Evolutionary conservation across 2,113 vertebrate genomes (phyloP).

Genomic region (Spilogale gracilis): DNA sequence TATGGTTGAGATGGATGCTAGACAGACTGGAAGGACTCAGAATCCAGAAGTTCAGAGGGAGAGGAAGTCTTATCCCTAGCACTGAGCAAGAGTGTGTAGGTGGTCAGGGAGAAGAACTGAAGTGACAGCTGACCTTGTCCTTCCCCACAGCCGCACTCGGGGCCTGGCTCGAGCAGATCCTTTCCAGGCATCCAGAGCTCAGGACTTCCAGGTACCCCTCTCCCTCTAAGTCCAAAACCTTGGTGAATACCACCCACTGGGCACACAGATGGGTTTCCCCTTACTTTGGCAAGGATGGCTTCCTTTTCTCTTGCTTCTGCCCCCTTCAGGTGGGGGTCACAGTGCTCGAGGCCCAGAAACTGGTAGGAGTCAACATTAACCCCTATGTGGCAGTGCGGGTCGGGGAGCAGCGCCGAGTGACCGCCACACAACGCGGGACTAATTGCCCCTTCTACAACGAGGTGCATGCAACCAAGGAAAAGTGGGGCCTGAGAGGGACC

Average conservation of each 20-base stretch:
- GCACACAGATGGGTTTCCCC: background rate
- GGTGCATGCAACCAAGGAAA: slow-evolving; percentile 71
- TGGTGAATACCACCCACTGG: background rate
- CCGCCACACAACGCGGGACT: slow-evolving; percentile 92
- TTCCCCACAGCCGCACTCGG: slow-evolving; percentile 88
- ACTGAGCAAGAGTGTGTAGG: background rate
- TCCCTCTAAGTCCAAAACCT: background rate
- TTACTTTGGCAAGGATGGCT: background rate
- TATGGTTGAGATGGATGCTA: background rate
- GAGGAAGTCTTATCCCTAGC: background rate
- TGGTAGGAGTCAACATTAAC: slow-evolving; percentile 96
- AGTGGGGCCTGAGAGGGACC: background rate
- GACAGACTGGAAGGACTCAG: background rate
- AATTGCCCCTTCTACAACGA: slow-evolving; percentile 94
- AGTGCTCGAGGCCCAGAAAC: slow-evolving; percentile 95
- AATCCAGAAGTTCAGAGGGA: background rate
- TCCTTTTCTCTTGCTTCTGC: background rate
- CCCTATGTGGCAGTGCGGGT: slow-evolving; percentile 93
- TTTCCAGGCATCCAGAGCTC: slow-evolving; percentile 85
- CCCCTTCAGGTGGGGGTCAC: slow-evolving; percentile 92
- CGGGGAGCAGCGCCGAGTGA: slow-evolving; percentile 93
- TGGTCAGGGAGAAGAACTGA: background rate
- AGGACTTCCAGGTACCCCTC: slow-evolving; percentile 93
- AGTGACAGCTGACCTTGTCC: background rate
- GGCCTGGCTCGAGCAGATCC: slow-evolving; percentile 84